These are phyloP conservation scores for Plutomurus gul DNA, from an alignment of 1,140 invertebrate species.

Conservation along the genomic window DNA sequence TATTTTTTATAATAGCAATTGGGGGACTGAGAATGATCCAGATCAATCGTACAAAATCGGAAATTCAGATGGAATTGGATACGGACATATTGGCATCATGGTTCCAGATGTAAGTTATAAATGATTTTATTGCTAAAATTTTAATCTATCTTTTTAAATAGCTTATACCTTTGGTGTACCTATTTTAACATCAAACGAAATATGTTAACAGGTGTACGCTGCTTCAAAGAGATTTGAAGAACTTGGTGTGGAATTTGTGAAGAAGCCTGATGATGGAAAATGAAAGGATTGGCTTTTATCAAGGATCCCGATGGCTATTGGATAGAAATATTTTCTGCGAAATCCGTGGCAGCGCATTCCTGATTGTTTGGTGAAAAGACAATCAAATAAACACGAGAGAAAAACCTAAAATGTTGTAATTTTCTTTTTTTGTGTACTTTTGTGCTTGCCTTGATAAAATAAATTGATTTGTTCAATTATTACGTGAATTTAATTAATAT, in stretches of 20 bases:
- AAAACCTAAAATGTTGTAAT: not conserved
- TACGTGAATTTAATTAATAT: too few species aligned
- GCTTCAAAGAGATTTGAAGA: slow-evolving; percentile 87
- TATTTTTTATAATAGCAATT: slow-evolving; percentile 73
- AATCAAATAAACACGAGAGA: not conserved
- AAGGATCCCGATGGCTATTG: slow-evolving; percentile 95
- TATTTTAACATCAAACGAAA: too few species aligned
- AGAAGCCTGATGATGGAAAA: slow-evolving; percentile 86
- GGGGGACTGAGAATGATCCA: slow-evolving; percentile 86
- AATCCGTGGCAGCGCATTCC: slow-evolving; percentile 52
- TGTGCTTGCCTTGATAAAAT: not conserved
- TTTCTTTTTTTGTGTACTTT: not conserved
- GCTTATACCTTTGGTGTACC: too few species aligned
- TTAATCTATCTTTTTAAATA: too few species aligned
- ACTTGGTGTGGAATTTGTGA: slow-evolving; percentile 84
- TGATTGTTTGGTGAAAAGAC: too few species aligned
- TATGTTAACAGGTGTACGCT: too few species aligned
- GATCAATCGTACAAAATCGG: slow-evolving; percentile 84
- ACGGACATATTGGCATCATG: slow-evolving; percentile 76
- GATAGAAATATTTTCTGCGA: slow-evolving; percentile 88
- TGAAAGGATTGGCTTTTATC: slow-evolving; percentile 92
- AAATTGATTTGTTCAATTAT: too few species aligned
- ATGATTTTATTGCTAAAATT: too few species aligned
- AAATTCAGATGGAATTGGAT: slow-evolving; percentile 74
- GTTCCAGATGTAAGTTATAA: slow-evolving; percentile 91